Percentiles rank a stretch among this genome's conserved stretches.
phyloP scores from a whole-genome alignment of 2,113 vertebrate species.

The Cheirogaleus medius region DNA sequence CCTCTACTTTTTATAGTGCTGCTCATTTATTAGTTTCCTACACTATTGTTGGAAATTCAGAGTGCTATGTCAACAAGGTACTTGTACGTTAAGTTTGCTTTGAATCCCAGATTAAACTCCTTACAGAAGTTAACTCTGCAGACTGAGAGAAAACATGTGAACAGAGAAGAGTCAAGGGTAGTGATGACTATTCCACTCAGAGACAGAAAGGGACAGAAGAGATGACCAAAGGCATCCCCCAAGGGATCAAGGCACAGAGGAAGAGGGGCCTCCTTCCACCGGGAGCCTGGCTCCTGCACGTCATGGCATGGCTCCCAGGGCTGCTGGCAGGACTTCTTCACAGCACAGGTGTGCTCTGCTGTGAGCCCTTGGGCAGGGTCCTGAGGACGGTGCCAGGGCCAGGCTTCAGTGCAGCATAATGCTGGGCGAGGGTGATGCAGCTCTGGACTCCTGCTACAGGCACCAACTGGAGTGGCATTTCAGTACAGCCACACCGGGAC shows the following conservation, averaged over 20 bases:
- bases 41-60: background rate
- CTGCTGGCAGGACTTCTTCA: background rate
- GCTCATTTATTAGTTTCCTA: background rate
- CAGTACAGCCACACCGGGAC: background rate
- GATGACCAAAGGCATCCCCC: constrained; percentile 16
- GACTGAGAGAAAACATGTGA: background rate
- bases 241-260: constrained; percentile 74
- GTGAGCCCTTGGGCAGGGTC: background rate
- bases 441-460: background rate
- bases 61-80: background rate
- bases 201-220: background rate
- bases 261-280: background rate
- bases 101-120: background rate
- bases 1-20: background rate
- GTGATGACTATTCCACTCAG: background rate
- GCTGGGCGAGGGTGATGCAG: background rate
- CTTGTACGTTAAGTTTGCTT: background rate
- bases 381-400: background rate
- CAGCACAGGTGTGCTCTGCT: background rate
- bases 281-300: background rate
- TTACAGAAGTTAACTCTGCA: constrained; percentile 1
- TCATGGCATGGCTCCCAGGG: background rate
- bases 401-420: background rate
- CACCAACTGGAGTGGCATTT: background rate
- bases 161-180: background rate